Percentiles rank a stretch among this genome's conserved stretches.
These are phyloP conservation scores for Hippocampus barbouri DNA, from an alignment of 2,113 vertebrate species.

Conservation along the genomic window DNA sequence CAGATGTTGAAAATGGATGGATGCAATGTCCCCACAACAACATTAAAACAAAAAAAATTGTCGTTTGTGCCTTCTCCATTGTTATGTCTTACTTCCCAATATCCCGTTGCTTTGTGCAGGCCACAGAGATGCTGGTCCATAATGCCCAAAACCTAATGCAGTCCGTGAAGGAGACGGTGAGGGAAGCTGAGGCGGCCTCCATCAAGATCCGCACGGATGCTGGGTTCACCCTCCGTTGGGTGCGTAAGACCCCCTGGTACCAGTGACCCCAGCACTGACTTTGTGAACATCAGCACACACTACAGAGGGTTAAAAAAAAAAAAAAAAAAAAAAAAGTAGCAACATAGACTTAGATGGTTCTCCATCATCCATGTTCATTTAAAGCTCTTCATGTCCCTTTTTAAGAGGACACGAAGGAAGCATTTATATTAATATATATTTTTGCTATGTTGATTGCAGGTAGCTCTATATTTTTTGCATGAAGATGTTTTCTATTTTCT, in stretches of 20 bases:
- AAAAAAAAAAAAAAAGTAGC: conserved; percentile 25
- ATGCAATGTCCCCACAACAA: background rate
- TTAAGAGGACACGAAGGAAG: conserved; percentile 13
- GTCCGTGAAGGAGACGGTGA: conserved; percentile 97
- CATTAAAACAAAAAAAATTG: background rate
- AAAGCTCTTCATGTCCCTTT: background rate
- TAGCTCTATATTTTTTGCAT: conserved; percentile 78
- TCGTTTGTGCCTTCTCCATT: background rate
- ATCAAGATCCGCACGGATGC: conserved; percentile 98
- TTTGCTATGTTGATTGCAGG: conserved; percentile 65
- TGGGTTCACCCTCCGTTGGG: conserved; percentile 96
- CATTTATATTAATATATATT: conserved; percentile 26
- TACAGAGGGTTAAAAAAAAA: background rate
- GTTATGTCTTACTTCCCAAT: background rate
- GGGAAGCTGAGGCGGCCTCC: conserved; percentile 98
- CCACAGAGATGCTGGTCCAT: conserved; percentile 98
- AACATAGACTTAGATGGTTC: conserved; percentile 22
- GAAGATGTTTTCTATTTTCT: conserved; percentile 71
- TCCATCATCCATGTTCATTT: conserved; percentile 23
- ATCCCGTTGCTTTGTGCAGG: conserved; percentile 64
- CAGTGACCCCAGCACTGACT: conserved; percentile 75
- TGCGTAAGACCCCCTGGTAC: conserved; percentile 98
- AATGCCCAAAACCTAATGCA: conserved; percentile 99
- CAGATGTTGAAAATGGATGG: too few relatives aligned
- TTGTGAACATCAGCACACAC: conserved; percentile 19